Evolutionary conservation across 1,140 invertebrate genomes (phyloP).

Genomic region (Ceratosolen fusciceps): DNA sequence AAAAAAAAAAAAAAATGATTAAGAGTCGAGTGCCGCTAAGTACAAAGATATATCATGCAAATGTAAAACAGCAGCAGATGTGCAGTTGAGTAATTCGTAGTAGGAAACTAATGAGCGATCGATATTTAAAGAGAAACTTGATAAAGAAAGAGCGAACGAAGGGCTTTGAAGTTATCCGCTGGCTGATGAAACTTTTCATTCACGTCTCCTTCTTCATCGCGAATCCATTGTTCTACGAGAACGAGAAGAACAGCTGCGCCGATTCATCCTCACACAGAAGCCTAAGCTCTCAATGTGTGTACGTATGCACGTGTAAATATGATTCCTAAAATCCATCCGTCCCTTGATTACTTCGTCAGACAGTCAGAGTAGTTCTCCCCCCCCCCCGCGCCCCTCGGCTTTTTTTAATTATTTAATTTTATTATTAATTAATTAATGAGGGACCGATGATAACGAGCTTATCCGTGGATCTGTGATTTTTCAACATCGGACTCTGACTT

Average conservation of each 20-base stretch:
- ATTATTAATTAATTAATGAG: background rate
- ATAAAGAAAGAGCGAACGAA: background rate
- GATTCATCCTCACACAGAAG: background rate
- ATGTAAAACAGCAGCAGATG: too few relatives aligned
- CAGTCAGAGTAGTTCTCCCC: constrained; percentile 30
- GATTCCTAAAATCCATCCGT: constrained; percentile 18
- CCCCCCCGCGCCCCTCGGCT: too few relatives aligned
- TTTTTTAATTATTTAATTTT: too few relatives aligned
- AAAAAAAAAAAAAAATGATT: too few relatives aligned
- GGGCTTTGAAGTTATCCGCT: background rate
- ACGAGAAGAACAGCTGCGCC: constrained; percentile 20
- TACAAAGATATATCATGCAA: too few relatives aligned
- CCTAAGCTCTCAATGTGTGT: background rate
- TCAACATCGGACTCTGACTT: too few relatives aligned
- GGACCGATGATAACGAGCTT: too few relatives aligned
- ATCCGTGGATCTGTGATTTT: too few relatives aligned
- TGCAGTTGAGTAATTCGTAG: too few relatives aligned
- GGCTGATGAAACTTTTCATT: constrained; percentile 39
- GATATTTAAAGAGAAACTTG: background rate
- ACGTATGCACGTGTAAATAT: too few relatives aligned
- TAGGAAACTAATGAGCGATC: constrained; percentile 9
- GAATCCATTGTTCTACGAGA: constrained; percentile 31
- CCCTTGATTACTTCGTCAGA: background rate
- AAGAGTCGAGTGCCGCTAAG: too few relatives aligned
- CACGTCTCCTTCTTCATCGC: constrained; percentile 14